Base-by-base conservation (phyloP, 2,888 invertebrate species). In the Incurvaria masculella region DNA sequence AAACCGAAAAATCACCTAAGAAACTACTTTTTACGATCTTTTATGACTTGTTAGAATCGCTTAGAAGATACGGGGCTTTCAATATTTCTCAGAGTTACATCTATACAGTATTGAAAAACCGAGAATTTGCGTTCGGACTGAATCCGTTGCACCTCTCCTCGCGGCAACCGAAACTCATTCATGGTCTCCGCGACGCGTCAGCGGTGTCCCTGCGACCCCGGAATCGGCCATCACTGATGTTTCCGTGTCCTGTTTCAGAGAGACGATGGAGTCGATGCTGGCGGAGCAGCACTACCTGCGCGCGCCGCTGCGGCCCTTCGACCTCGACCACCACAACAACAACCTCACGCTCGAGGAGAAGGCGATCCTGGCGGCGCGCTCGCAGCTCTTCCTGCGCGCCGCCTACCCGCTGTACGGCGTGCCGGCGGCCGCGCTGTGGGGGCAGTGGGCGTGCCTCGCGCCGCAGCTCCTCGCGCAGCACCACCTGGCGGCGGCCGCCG, bases 191-290 rank as follows among this genome's bases (percentile, higher is more conserved):
- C n/a, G n/a, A n/a, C n/a, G n/a, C n/a, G n/a, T n/a, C n/a, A n/a
- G n/a, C n/a, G n/a, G n/a, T n/a, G n/a, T n/a, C n/a, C n/a, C n/a
- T n/a, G n/a, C n/a, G n/a, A n/a, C n/a, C n/a, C n/a, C n/a, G n/a
- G n/a, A n/a, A n/a, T n/a, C n/a, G n/a, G n/a, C n/a, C n/a, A n/a
- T n/a, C n/a, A n/a, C n/a, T n/a, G n/a, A n/a, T n/a, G n/a, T n/a
- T n/a, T n/a, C n/a, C n/a, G 8, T 33, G 11, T 33, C 6, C 59
- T 78, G 74, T 69, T 75, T 57, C 85, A 91, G 93, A 72, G 93
- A 93, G 75, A 91, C 91, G 49, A 92, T 93, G 92, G 93, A 93
- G 69, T 88, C 88, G 47, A 89, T 93, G 87, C 68, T 92, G 60
- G 89, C 88, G 41, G 91, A 92, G 63, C 91, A 92, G 70, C 90